Conservation (phyloP, 1,140 invertebrate genomes). For the Cydia splendana region DNA sequence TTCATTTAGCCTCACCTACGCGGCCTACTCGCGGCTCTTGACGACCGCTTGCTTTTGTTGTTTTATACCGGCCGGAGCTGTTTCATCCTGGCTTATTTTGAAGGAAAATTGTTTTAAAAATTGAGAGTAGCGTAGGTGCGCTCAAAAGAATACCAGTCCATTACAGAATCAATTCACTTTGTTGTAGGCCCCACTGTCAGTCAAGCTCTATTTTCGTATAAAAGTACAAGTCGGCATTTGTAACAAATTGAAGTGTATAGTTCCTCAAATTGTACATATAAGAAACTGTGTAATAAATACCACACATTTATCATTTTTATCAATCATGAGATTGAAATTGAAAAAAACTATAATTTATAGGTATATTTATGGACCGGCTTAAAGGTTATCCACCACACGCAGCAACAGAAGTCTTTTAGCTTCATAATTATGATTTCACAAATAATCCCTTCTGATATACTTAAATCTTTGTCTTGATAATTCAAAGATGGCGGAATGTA, state of each 20-base stretch:
- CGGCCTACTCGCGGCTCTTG: constrained; percentile 19
- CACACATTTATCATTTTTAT: too few relatives aligned
- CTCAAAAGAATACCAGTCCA: background rate
- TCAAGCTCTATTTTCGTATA: background rate
- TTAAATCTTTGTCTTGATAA: too few relatives aligned
- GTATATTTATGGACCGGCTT: too few relatives aligned
- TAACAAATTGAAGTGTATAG: background rate
- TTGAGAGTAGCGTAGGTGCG: background rate
- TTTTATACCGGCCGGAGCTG: constrained; percentile 20
- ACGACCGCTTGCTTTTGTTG: constrained; percentile 12
- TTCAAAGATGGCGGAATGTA: too few relatives aligned
- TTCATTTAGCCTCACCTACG: constrained; percentile 30
- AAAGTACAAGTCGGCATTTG: background rate
- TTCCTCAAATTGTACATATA: background rate
- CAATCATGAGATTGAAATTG: too few relatives aligned
- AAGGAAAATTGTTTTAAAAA: constrained; percentile 28
- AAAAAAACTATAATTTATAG: too few relatives aligned
- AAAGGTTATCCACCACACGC: too few relatives aligned
- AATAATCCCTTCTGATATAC: too few relatives aligned
- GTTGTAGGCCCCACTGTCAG: background rate
- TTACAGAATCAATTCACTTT: background rate
- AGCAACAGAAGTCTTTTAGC: too few relatives aligned
- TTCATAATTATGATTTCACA: too few relatives aligned
- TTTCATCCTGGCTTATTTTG: constrained; percentile 17
- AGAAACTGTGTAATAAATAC: too few relatives aligned